Conservation (phyloP, 2,797 vertebrate species). For the Aselliscus stoliczkanus region DNA sequence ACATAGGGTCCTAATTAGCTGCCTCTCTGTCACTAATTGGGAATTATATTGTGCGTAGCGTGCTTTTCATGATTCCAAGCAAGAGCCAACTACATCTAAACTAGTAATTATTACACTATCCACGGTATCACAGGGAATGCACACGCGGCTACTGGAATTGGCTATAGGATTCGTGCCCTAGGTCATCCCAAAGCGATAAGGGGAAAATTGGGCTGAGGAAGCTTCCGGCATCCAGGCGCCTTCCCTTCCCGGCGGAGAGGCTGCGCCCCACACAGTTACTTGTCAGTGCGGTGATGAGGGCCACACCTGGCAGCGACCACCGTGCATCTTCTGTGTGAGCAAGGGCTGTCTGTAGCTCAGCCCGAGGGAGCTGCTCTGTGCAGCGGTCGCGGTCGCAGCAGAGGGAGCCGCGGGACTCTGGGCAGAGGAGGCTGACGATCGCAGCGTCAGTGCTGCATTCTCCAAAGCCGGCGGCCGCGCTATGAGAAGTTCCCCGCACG, state of each 20-base stretch:
- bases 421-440: constrained; percentile 66
- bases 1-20: not conserved
- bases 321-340: constrained; percentile 53
- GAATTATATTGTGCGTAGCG: not conserved
- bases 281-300: constrained; percentile 63
- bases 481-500: constrained; percentile 74
- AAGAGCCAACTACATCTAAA: not conserved
- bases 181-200: constrained; percentile 25
- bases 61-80: not conserved
- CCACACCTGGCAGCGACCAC: constrained; percentile 77
- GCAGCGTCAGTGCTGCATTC: constrained; percentile 74
- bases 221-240: constrained; percentile 39
- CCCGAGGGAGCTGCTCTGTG: constrained; percentile 63
- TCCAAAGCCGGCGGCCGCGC: constrained; percentile 62
- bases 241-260: constrained; percentile 28
- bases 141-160: not conserved
- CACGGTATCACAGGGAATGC: constrained; percentile 13
- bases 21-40: not conserved
- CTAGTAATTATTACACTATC: not conserved
- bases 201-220: constrained; percentile 53
- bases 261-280: constrained; percentile 21
- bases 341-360: constrained; percentile 25
- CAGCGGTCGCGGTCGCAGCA: constrained; percentile 54
- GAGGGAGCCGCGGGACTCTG: constrained; percentile 63
- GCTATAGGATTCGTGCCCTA: not conserved